Evolutionary conservation across 2,113 vertebrate genomes (phyloP).

Genomic region (Anguilla japonica): DNA sequence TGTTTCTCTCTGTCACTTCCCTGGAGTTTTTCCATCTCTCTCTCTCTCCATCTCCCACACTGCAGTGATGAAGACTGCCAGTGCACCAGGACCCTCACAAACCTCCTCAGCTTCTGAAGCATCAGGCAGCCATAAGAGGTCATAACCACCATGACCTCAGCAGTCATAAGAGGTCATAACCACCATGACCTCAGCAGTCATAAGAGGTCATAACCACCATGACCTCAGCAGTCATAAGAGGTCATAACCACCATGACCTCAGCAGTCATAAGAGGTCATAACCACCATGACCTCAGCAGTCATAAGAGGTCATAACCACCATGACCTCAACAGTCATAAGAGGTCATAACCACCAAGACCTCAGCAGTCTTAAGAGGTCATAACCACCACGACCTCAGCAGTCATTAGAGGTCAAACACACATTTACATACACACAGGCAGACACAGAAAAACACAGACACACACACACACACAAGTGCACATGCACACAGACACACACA

Average conservation of each 20-base stretch:
- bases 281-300: too few species aligned
- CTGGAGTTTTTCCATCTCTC: slow-evolving; percentile 1
- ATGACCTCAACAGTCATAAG: too few species aligned
- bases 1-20: slow-evolving; percentile 13
- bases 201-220: too few species aligned
- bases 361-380: too few species aligned
- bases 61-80: slow-evolving; percentile 55
- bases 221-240: too few species aligned
- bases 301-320: too few species aligned
- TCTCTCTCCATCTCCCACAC: slow-evolving; percentile 42
- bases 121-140: slow-evolving; percentile 57
- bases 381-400: neutral
- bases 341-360: too few species aligned
- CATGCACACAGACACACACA: neutral
- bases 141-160: slow-evolving; percentile 53
- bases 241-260: too few species aligned
- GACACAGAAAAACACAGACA: neutral
- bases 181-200: neutral
- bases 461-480: neutral
- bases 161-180: slow-evolving; percentile 51
- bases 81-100: slow-evolving; percentile 62
- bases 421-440: neutral
- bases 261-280: too few species aligned
- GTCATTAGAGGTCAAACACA: slow-evolving; percentile 54
- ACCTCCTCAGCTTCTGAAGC: slow-evolving; percentile 60